Evolutionary conservation across 2,113 vertebrate genomes (phyloP).

Genomic region (Psettodes erumei): DNA sequence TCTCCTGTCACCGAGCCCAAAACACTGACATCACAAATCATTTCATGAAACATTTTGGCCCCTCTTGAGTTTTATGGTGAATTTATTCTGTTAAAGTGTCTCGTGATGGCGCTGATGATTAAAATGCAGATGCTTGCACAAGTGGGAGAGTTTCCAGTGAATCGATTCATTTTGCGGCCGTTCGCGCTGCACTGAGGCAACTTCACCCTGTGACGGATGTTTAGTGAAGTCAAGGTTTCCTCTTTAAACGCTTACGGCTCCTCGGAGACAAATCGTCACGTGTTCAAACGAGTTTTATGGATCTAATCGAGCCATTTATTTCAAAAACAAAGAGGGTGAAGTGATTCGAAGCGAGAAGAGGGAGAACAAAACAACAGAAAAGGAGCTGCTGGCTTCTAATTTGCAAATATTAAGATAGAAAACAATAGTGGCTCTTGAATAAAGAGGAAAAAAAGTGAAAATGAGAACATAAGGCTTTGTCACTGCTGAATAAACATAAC

Average conservation of each 20-base stretch:
- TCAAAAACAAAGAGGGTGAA: background rate
- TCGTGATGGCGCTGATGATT: conserved; percentile 13
- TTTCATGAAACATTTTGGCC: conserved; percentile 7
- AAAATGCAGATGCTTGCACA: background rate
- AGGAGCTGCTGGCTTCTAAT: background rate
- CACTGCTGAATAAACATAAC: background rate
- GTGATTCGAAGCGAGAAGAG: background rate
- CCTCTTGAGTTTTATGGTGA: background rate
- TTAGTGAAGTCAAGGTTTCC: background rate
- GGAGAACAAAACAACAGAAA: background rate
- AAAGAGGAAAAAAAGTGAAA: background rate
- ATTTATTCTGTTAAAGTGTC: conserved; percentile 6
- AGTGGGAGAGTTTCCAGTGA: conserved; percentile 6
- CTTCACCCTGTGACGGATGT: background rate
- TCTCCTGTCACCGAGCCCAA: background rate
- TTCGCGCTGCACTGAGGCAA: background rate
- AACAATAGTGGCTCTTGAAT: background rate
- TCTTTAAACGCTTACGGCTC: no score
- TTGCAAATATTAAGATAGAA: background rate
- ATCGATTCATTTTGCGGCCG: conserved; percentile 9
- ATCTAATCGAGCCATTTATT: background rate
- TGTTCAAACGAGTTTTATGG: background rate
- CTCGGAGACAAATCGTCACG: no score
- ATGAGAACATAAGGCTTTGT: background rate
- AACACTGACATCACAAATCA: conserved; percentile 15